These are phyloP conservation scores for Brachyptera putata DNA, from an alignment of 2,888 invertebrate genomes.

Conservation along the genomic window DNA sequence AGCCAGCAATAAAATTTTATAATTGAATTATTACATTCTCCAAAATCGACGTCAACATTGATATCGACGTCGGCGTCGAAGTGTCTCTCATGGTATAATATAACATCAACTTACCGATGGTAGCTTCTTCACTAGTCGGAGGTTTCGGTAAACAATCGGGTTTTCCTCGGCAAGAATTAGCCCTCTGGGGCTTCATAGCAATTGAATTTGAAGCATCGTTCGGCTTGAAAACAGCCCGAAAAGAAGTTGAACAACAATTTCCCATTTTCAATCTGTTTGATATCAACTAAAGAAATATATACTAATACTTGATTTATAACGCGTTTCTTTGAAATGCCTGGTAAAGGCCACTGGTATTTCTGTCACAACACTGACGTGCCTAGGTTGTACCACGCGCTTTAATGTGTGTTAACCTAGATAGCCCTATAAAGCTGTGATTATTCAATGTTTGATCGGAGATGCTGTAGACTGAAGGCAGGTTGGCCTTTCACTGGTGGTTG, in stretches of 20 bases:
- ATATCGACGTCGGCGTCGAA: too few species aligned
- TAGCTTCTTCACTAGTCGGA: slow-evolving; percentile 32
- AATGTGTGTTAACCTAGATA: slow-evolving; percentile 1
- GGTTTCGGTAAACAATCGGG: slow-evolving; percentile 43
- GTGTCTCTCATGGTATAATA: too few species aligned
- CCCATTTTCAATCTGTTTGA: slow-evolving; percentile 38
- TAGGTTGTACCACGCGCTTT: slow-evolving; percentile 1
- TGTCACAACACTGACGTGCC: neutral
- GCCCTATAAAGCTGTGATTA: neutral
- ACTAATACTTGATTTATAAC: too few species aligned
- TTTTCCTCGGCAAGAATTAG: slow-evolving; percentile 35
- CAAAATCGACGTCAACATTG: too few species aligned
- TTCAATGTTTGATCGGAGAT: neutral
- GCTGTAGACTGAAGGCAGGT: slow-evolving; percentile 11
- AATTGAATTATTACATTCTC: too few species aligned
- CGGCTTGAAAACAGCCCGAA: slow-evolving; percentile 41
- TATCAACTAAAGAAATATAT: too few species aligned
- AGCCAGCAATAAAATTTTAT: too few species aligned
- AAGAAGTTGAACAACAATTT: slow-evolving; percentile 42
- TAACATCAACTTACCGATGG: slow-evolving; percentile 38
- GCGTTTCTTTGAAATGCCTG: neutral
- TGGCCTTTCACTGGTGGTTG: slow-evolving; percentile 18
- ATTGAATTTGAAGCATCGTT: slow-evolving; percentile 32
- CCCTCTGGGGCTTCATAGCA: slow-evolving; percentile 37
- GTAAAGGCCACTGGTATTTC: too few species aligned